Conservation (phyloP, 2,113 vertebrate species). For the Columba janthina region DNA sequence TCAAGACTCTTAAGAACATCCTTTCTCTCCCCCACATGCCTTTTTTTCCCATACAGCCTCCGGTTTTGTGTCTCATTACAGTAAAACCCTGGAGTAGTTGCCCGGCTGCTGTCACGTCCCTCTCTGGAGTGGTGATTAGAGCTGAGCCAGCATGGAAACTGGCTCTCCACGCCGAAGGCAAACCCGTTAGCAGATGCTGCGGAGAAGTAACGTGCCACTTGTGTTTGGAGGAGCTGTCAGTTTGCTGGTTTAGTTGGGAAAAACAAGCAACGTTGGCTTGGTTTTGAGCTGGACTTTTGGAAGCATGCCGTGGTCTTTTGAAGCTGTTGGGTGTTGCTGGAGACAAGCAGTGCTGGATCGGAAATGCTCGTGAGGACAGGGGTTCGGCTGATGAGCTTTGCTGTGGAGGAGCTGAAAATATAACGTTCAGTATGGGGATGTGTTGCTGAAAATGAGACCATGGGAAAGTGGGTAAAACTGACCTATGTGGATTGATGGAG, state of each 20-base stretch:
- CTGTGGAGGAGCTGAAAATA: neutral
- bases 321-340: neutral
- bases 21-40: neutral
- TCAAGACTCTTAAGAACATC: neutral
- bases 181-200: neutral
- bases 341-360: neutral
- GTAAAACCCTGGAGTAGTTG: conserved; percentile 14
- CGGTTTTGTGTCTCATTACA: neutral
- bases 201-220: neutral
- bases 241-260: neutral
- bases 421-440: neutral
- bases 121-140: neutral
- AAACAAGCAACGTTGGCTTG: neutral
- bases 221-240: conserved; percentile 10
- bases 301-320: neutral
- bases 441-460: neutral
- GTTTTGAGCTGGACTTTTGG: neutral
- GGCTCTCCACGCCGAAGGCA: neutral
- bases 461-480: neutral
- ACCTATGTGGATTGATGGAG: neutral
- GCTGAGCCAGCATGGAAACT: conserved; percentile 3
- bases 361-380: neutral
- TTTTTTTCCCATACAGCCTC: neutral
- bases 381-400: neutral
- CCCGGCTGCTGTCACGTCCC: neutral